A percentile compares a stretch with the other conserved stretches of the same genome.
phyloP scores from a whole-genome alignment of 2,113 vertebrate species.

The Cebus imitator region DNA sequence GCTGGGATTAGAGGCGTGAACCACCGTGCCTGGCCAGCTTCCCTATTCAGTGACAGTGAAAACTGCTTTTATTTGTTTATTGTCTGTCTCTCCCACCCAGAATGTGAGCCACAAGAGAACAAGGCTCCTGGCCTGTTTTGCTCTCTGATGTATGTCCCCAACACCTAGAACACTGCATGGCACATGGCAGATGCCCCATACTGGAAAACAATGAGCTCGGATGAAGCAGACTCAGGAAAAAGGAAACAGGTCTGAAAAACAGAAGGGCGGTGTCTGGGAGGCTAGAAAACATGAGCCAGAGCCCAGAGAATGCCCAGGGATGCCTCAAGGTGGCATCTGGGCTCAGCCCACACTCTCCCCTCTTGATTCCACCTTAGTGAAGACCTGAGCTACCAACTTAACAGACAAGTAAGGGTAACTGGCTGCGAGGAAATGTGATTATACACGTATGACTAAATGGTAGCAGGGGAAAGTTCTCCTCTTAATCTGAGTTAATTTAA shows the following conservation, averaged over 20 bases:
- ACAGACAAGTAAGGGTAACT: background rate
- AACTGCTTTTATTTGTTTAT: background rate
- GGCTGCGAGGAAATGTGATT: constrained; percentile 32
- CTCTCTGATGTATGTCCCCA: background rate
- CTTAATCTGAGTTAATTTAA: constrained; percentile 64
- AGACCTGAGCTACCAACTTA: background rate
- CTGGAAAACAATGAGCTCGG: background rate
- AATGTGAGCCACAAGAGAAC: no score
- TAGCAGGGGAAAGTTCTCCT: background rate
- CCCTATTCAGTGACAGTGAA: no score
- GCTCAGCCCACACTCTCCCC: background rate
- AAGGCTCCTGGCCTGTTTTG: background rate
- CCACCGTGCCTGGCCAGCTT: no score
- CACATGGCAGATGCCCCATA: fast-evolving
- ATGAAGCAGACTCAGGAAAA: background rate
- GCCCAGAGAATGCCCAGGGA: background rate
- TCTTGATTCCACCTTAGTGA: background rate
- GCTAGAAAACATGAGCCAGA: background rate
- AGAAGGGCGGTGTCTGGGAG: background rate
- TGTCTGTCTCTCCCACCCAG: background rate
- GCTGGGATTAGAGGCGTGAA: no score
- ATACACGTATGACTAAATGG: background rate
- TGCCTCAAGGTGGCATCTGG: background rate
- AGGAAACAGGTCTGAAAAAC: background rate
- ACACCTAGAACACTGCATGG: no score